phyloP scores from a whole-genome alignment of 2,888 invertebrate species.

The Dermolepida albohirtum region DNA sequence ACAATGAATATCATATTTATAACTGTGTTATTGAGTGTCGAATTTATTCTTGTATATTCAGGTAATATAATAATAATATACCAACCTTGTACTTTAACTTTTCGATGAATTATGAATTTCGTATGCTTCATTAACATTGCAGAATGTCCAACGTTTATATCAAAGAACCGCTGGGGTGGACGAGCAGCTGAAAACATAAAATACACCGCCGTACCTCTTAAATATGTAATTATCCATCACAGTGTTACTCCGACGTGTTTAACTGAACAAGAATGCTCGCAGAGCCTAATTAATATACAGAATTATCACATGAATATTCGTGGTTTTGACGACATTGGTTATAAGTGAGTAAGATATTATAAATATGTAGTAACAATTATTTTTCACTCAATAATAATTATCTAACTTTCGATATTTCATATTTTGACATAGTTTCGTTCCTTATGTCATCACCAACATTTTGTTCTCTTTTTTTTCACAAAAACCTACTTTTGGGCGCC shows the following conservation, averaged over 20 bases:
- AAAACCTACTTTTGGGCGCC: too few relatives aligned
- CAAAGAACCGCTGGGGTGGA: constrained; percentile 72
- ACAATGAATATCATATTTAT: too few relatives aligned
- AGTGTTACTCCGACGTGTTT: constrained; percentile 68
- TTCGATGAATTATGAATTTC: too few relatives aligned
- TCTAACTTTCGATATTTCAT: too few relatives aligned
- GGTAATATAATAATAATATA: too few relatives aligned
- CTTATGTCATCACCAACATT: too few relatives aligned
- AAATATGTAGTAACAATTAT: not conserved
- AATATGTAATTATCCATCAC: constrained; percentile 70
- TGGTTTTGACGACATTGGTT: constrained; percentile 70
- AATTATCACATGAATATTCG: constrained; percentile 66
- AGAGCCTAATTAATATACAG: constrained; percentile 65
- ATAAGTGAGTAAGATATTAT: constrained; percentile 64
- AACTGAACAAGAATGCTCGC: constrained; percentile 64
- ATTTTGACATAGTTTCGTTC: too few relatives aligned
- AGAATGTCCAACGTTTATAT: constrained; percentile 69
- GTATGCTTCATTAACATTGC: not conserved
- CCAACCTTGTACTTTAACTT: too few relatives aligned
- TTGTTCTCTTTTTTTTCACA: too few relatives aligned
- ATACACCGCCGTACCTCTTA: constrained; percentile 69
- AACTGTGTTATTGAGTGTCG: too few relatives aligned
- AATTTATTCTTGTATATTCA: too few relatives aligned
- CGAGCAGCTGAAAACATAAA: constrained; percentile 65
- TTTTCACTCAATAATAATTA: too few relatives aligned